phyloP scores from a whole-genome alignment of 2,113 vertebrate species.

The rabbit (Oryctolagus cuniculus) region mOryCun1.1 NC_091443.1:110135501-110136000 shows the following conservation, averaged over 20 bases:
- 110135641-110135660: constrained; percentile 70
- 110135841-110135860: not conserved
- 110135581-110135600: constrained; percentile 63
- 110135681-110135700: constrained; percentile 8
- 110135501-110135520: constrained; percentile 79
- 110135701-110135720: constrained; percentile 29
- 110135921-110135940: not conserved
- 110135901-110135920: not conserved
- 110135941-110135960: not conserved
- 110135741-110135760: not conserved
- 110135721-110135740: constrained; percentile 1
- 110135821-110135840: not conserved
- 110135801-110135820: not conserved
- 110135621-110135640: constrained; percentile 36
- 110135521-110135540: constrained; percentile 63
- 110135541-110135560: constrained; percentile 73
- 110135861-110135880: not conserved
- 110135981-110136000: not conserved
- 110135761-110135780: not conserved
- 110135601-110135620: constrained; percentile 35
- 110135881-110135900: constrained; percentile 13
- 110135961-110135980: not conserved
- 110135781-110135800: not conserved
- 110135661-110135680: constrained; percentile 79
- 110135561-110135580: not conserved